Base-by-base conservation (phyloP, 2,113 vertebrate species). In the Xyliphius kryptos region DNA sequence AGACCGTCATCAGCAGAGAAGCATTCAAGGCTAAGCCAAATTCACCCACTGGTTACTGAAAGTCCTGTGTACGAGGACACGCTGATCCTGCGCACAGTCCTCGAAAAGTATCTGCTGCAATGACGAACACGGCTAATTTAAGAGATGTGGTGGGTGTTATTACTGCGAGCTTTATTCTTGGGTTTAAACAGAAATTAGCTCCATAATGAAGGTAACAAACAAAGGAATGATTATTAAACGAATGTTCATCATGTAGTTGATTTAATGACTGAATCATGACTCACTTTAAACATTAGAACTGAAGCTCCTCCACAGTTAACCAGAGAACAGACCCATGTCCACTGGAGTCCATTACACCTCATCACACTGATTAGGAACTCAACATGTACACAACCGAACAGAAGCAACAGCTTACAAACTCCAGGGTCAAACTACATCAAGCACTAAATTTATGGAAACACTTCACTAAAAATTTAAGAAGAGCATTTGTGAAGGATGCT, bases 51-150 rank as follows among this genome's bases (percentile, higher is more conserved):
- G 58, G 26, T 43, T 52, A 26, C 55, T 51, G 19, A 22, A 43
- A 19, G 19, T 11, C 21, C 40, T 48, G 36, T 15, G 58, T 15
- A 49, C 21, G 47, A 49, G 13, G 17, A 37, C 44, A 53, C 51
- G 55, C 47, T 59, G 56, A 59, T 67, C 58, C 36, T 51, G 20
- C 54, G 47, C 47, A 57, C 22, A 59, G 9, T n/a, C 64, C 55
- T 59, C 36, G 44, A 66, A 66, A 56, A 59, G 37, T 41, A 58
- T 44, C 37, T 16, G 9, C 63, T 40, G 54, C 54, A 43, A 43
- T 67, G 64, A 67, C 48, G 56, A 58, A 67, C 37, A 12, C 44
- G 6, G 64, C 56, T 67, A 67, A 67, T 52, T 67, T 58, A 59
- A 58, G 56, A 51, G 22, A 19, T 12, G 48, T 21, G 21, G 64